Conservation (phyloP, 2,113 vertebrate species). For the Hyperoodon ampullatus region DNA sequence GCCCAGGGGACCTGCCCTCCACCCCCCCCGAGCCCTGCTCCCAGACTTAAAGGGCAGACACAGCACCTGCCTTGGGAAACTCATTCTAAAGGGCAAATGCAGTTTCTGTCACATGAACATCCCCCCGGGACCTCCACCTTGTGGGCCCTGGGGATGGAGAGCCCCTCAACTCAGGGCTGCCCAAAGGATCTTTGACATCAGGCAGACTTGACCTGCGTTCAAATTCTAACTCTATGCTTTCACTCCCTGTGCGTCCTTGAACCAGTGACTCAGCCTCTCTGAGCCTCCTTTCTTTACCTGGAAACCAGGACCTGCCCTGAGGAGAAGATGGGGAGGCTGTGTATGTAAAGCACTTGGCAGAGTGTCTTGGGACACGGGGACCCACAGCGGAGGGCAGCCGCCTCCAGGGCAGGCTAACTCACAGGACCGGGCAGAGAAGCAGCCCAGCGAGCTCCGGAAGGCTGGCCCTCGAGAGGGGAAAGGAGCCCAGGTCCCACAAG, state of each 20-base stretch:
- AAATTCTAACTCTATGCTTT: not conserved
- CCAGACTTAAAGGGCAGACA: not conserved
- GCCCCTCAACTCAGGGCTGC: not conserved
- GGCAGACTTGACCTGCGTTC: not conserved
- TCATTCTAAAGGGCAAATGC: not conserved
- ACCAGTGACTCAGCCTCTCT: not conserved
- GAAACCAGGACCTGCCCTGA: not conserved
- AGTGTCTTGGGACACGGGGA: fast-evolving
- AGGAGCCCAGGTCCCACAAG: not conserved
- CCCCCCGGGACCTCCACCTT: fast-evolving
- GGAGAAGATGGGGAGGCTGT: not conserved
- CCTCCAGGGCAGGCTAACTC: not conserved
- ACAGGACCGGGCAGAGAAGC: not conserved
- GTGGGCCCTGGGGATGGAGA: not conserved
- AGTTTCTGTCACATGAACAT: not conserved
- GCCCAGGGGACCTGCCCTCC: not conserved
- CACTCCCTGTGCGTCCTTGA: not conserved
- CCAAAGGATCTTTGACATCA: not conserved
- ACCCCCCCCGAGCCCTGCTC: not conserved
- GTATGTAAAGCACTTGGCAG: no score
- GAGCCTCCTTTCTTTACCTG: not conserved
- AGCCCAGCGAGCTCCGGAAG: not conserved
- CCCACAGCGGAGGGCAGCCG: fast-evolving
- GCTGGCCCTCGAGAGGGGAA: not conserved
- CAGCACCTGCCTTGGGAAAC: not conserved